phyloP scores from a whole-genome alignment of 1,140 invertebrate genomes.

The Scaptomyza hsui region DNA sequence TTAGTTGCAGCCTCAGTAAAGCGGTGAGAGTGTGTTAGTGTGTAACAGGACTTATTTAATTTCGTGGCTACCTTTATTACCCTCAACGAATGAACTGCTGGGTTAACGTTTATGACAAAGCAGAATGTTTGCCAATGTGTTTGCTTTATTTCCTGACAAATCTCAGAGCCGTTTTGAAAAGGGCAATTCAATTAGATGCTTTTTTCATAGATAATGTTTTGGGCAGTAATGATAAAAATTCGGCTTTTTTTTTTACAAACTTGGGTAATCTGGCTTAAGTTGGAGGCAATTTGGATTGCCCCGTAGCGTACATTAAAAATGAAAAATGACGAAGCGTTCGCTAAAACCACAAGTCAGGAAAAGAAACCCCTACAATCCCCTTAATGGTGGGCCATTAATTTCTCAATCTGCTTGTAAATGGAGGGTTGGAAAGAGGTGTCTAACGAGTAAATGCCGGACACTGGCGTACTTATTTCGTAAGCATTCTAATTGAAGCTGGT shows the following conservation, averaged over 20 bases:
- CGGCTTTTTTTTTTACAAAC: not conserved
- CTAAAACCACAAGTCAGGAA: conserved; percentile 29
- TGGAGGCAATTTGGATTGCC: conserved; percentile 3
- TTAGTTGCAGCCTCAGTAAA: conserved; percentile 36
- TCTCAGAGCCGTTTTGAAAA: not conserved
- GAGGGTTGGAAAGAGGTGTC: no score
- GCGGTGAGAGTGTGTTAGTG: not conserved
- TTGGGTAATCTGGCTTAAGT: conserved; percentile 17
- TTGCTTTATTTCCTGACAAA: conserved; percentile 12
- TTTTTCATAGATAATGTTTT: conserved; percentile 4
- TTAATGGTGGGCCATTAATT: conserved; percentile 33
- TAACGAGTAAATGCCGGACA: not conserved
- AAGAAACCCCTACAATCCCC: conserved; percentile 14
- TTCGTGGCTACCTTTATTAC: conserved; percentile 35
- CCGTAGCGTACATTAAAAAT: conserved; percentile 33
- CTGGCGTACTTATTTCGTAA: conserved; percentile 13
- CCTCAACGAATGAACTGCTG: conserved; percentile 1
- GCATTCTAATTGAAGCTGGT: conserved; percentile 25
- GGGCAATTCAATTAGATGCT: conserved; percentile 30
- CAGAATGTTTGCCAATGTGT: conserved; percentile 5
- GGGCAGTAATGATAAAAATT: not conserved
- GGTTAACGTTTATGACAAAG: conserved; percentile 27
- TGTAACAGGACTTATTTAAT: conserved; percentile 32
- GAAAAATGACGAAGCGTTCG: conserved; percentile 32
- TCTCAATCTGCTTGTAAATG: conserved; percentile 34